A percentile compares a stretch with the other conserved stretches of the same genome.
phyloP scores from a whole-genome alignment of 2,888 invertebrate species.

The Aleiodes alternator region DNA sequence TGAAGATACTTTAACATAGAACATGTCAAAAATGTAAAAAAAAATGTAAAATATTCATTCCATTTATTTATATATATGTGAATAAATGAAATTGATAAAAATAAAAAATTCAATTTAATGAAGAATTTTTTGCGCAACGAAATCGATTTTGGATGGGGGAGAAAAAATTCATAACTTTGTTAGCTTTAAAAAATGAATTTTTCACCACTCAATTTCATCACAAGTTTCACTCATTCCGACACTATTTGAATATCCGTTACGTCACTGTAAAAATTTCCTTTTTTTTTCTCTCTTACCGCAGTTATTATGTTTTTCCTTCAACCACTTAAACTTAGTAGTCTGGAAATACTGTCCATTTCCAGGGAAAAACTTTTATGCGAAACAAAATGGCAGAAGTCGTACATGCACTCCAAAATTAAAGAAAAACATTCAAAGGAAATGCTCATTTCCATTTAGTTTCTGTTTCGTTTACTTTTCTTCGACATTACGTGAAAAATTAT shows the following conservation, averaged over 20 bases:
- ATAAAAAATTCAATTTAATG: no score
- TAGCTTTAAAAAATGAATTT: not conserved
- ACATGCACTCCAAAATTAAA: constrained; percentile 48
- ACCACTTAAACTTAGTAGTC: constrained; percentile 27
- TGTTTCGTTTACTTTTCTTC: not conserved
- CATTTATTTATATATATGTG: no score
- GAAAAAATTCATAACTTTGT: not conserved
- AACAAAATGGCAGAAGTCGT: constrained; percentile 27
- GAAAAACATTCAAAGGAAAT: constrained; percentile 43
- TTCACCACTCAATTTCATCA: constrained; percentile 7
- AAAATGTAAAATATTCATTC: no score
- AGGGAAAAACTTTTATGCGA: constrained; percentile 38
- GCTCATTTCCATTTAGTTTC: not conserved
- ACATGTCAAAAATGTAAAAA: no score
- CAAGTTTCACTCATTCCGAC: constrained; percentile 9
- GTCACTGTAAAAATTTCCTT: not conserved
- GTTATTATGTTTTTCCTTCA: constrained; percentile 30
- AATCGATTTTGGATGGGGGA: no score
- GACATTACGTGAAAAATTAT: constrained; percentile 19
- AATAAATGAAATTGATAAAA: no score
- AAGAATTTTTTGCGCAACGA: no score
- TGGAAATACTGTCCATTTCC: constrained; percentile 35
- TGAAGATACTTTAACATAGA: no score
- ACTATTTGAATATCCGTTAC: not conserved
- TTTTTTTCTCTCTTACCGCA: not conserved